Conservation (phyloP, 2,113 vertebrate species). For the Cranoglanis bouderius region DNA sequence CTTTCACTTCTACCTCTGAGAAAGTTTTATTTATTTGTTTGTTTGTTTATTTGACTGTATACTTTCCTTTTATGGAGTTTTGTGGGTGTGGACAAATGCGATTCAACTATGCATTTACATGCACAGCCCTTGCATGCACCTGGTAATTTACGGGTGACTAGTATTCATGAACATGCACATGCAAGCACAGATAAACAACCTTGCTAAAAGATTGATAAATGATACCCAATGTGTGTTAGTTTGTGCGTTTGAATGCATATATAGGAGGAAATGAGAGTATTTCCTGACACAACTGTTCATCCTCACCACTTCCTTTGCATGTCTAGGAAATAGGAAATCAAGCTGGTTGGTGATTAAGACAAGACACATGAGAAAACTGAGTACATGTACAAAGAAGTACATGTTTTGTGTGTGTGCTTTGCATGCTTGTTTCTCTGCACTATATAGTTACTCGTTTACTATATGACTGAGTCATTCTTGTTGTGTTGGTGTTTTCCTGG, state of each 20-base stretch:
- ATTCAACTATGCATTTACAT: neutral
- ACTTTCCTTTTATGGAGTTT: neutral
- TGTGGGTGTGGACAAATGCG: neutral
- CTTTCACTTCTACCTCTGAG: too few species aligned
- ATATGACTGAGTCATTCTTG: slow-evolving; percentile 8
- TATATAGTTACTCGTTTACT: neutral
- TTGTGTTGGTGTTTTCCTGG: slow-evolving; percentile 39
- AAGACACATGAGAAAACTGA: neutral
- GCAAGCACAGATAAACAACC: neutral
- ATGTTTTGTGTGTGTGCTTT: neutral
- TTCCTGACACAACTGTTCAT: slow-evolving; percentile 10
- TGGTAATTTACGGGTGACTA: neutral
- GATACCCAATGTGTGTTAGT: neutral
- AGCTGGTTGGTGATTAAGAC: slow-evolving; percentile 3
- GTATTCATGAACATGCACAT: neutral
- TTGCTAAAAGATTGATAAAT: neutral
- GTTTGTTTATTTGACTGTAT: neutral
- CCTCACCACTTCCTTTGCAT: neutral
- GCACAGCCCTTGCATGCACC: neutral
- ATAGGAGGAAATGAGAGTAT: neutral
- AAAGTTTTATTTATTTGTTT: too few species aligned
- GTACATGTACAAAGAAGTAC: neutral
- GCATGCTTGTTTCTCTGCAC: neutral
- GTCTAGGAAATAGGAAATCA: slow-evolving; percentile 26
- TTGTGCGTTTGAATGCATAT: neutral